Percentiles rank a stretch among this genome's conserved stretches.
phyloP scores from a whole-genome alignment of 92 coral and sea anemone species.

The Desmophyllum pertusum region DNA sequence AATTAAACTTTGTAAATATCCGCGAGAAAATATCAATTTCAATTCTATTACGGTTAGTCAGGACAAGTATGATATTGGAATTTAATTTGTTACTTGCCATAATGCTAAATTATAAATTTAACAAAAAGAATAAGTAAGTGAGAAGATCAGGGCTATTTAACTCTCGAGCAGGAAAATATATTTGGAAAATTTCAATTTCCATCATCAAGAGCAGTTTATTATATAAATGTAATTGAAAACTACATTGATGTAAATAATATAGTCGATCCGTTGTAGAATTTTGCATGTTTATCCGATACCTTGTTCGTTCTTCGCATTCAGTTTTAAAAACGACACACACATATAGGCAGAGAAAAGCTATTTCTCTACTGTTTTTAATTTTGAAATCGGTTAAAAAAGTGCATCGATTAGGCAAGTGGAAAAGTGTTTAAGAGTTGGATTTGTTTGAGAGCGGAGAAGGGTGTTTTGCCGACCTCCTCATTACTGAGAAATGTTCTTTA shows the following conservation, averaged over 20 bases:
- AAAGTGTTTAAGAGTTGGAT: not conserved
- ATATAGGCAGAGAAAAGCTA: not conserved
- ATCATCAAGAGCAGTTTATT: not conserved
- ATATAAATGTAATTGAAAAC: conserved; percentile 12
- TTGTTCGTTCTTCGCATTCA: not conserved
- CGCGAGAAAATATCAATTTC: conserved; percentile 14
- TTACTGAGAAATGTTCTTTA: conserved; percentile 14
- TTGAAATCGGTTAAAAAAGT: not conserved
- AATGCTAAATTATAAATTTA: not conserved
- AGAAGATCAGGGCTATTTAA: not conserved
- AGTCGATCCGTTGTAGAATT: not conserved
- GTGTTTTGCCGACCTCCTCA: conserved; percentile 4
- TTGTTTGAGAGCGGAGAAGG: not conserved
- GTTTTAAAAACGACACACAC: not conserved
- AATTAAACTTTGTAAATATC: conserved; percentile 22
- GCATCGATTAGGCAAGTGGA: not conserved
- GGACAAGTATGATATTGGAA: conserved; percentile 28
- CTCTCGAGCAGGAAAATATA: not conserved
- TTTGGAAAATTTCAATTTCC: not conserved
- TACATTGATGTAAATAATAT: conserved; percentile 21
- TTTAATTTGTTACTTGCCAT: conserved; percentile 24
- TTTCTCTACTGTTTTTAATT: not conserved
- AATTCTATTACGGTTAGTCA: not conserved
- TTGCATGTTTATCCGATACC: not conserved
- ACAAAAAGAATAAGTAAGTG: not conserved